These are phyloP conservation scores for Actinia tenebrosa DNA, from an alignment of 64 coral and sea anemone species.

Conservation along the genomic window DNA sequence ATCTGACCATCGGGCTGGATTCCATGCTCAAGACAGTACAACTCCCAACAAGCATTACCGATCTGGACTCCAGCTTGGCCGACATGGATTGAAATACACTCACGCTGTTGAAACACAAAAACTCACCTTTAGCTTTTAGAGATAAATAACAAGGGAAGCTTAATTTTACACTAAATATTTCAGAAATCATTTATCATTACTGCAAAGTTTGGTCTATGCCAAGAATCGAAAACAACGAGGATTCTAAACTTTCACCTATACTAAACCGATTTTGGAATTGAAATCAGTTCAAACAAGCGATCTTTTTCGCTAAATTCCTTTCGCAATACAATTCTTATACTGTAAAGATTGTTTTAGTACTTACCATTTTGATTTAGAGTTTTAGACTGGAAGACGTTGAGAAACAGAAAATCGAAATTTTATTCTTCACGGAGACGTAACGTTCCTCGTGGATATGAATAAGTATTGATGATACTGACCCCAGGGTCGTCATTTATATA, in stretches of 20 bases:
- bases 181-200: too few species aligned
- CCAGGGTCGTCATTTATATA: background rate
- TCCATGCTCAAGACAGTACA: constrained; percentile 75
- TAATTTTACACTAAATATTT: too few species aligned
- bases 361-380: constrained; percentile 1
- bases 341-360: background rate
- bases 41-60: constrained; percentile 79
- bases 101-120: constrained; percentile 39
- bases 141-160: too few species aligned
- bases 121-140: background rate
- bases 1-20: constrained; percentile 62
- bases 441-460: background rate
- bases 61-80: constrained; percentile 77
- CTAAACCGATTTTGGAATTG: background rate
- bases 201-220: too few species aligned
- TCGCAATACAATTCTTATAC: background rate
- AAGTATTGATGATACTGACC: background rate
- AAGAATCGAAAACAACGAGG: background rate
- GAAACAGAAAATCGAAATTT: background rate
- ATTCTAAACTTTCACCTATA: background rate
- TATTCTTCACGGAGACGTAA: background rate
- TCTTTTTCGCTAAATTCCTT: background rate
- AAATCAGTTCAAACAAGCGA: background rate
- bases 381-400: background rate
- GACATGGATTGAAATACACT: constrained; percentile 75